Evolutionary conservation across 2,888 invertebrate species (phyloP).

Genomic region (Vanessa cardui): DNA sequence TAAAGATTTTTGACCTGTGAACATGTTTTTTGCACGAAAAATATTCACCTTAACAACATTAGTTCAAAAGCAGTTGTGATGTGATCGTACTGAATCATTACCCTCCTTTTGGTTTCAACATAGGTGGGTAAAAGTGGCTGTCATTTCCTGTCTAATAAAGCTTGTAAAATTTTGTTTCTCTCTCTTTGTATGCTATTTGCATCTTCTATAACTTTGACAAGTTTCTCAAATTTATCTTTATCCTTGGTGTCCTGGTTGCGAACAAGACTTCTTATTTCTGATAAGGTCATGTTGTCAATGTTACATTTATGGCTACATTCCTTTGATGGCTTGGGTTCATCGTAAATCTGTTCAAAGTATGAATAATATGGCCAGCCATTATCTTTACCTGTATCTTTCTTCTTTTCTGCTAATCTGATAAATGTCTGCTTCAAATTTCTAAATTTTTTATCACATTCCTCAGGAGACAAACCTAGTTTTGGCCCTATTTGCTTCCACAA

Average conservation of each 20-base stretch:
- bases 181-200: slow-evolving; percentile 72
- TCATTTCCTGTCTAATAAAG: slow-evolving; percentile 59
- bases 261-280: slow-evolving; percentile 56
- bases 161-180: slow-evolving; percentile 67
- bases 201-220: slow-evolving; percentile 65
- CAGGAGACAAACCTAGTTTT: slow-evolving; percentile 61
- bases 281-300: slow-evolving; percentile 51
- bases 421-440: slow-evolving; percentile 75
- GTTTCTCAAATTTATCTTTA: slow-evolving; percentile 59
- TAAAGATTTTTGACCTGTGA: too few relatives aligned
- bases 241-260: slow-evolving; percentile 55
- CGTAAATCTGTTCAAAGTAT: slow-evolving; percentile 71
- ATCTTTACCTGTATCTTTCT: slow-evolving; percentile 56
- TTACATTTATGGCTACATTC: slow-evolving; percentile 41
- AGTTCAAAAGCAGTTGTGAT: background rate
- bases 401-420: slow-evolving; percentile 63
- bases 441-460: slow-evolving; percentile 73
- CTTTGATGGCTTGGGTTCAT: slow-evolving; percentile 42
- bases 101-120: background rate
- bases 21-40: background rate
- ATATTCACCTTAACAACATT: background rate
- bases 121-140: background rate
- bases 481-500: slow-evolving; percentile 64
- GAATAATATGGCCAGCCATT: slow-evolving; percentile 70
- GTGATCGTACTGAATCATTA: background rate